Evolutionary conservation across 2,113 vertebrate species (phyloP).

Genomic region (Dendropsophus ebraccatus): DNA sequence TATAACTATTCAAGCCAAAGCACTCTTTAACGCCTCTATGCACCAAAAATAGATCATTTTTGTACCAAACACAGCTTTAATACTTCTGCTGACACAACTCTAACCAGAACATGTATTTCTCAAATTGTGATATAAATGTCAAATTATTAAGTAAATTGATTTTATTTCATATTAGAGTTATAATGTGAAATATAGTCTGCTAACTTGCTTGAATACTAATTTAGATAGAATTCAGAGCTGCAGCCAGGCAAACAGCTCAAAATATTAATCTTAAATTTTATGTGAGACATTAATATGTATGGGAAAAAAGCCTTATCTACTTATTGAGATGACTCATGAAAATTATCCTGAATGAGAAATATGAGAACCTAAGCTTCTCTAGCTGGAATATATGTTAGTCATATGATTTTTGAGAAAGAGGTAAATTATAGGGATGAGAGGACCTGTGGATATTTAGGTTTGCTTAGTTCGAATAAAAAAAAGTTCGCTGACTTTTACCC

Average conservation of each 20-base stretch:
- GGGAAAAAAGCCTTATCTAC: conserved; percentile 28
- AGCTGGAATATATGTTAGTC: background rate
- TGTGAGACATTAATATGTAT: conserved; percentile 46
- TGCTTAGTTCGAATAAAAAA: background rate
- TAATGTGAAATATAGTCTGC: conserved; percentile 36
- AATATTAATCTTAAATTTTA: conserved; percentile 53
- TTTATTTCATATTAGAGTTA: conserved; percentile 45
- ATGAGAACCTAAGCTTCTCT: conserved; percentile 32
- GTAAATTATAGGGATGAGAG: no score
- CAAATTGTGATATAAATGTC: conserved; percentile 46
- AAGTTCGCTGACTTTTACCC: no score
- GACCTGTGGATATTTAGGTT: background rate
- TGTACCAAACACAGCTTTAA: background rate
- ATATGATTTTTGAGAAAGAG: background rate
- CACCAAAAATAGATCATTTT: background rate
- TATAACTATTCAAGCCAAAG: no score
- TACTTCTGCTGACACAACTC: background rate
- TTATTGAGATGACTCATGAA: conserved; percentile 49
- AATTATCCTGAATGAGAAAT: conserved; percentile 44
- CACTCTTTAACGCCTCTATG: background rate
- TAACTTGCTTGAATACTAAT: conserved; percentile 38
- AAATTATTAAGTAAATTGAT: conserved; percentile 52
- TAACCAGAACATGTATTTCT: conserved; percentile 13
- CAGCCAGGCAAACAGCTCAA: conserved; percentile 37
- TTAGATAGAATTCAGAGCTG: conserved; percentile 25